These are phyloP conservation scores for Agapostemon virescens DNA, from an alignment of 2,888 invertebrate species.

Conservation along the genomic window DNA sequence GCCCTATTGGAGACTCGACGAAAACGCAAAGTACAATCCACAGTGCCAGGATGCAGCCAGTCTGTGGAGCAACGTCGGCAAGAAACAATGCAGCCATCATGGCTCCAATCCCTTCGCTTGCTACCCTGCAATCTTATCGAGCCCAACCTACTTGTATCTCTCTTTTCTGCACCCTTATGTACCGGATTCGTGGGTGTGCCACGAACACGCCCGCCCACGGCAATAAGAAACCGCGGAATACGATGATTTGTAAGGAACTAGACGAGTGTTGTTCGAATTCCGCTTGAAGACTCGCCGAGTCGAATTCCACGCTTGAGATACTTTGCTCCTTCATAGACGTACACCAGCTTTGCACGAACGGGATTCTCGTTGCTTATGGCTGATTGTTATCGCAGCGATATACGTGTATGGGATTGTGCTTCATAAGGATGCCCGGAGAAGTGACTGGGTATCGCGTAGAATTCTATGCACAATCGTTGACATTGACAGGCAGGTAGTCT, in stretches of 20 bases:
- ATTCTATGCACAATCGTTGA: too few species aligned
- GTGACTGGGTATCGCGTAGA: too few species aligned
- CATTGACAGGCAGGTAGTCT: too few species aligned
- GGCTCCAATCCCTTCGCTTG: conserved; percentile 69
- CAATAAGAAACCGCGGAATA: conserved; percentile 42
- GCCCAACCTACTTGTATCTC: conserved; percentile 62
- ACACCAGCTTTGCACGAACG: not conserved
- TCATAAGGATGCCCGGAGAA: too few species aligned
- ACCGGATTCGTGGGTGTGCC: conserved; percentile 4
- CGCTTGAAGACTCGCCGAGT: conserved; percentile 24
- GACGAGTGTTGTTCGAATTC: conserved; percentile 34
- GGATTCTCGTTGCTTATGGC: not conserved
- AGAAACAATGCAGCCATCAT: conserved; percentile 76
- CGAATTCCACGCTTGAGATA: conserved; percentile 38
- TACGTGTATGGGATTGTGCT: not conserved
- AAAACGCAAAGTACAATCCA: conserved; percentile 74
- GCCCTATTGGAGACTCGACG: conserved; percentile 68
- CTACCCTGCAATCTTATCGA: conserved; percentile 70
- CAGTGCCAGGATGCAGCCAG: conserved; percentile 66
- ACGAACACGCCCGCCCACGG: not conserved
- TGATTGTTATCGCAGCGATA: conserved; percentile 13
- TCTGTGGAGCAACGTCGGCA: conserved; percentile 74
- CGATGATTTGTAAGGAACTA: conserved; percentile 57
- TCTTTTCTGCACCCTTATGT: conserved; percentile 44
- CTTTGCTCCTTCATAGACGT: not conserved